phyloP scores from a whole-genome alignment of 2,888 invertebrate species.

The Yponomeuta plumbellus region DNA sequence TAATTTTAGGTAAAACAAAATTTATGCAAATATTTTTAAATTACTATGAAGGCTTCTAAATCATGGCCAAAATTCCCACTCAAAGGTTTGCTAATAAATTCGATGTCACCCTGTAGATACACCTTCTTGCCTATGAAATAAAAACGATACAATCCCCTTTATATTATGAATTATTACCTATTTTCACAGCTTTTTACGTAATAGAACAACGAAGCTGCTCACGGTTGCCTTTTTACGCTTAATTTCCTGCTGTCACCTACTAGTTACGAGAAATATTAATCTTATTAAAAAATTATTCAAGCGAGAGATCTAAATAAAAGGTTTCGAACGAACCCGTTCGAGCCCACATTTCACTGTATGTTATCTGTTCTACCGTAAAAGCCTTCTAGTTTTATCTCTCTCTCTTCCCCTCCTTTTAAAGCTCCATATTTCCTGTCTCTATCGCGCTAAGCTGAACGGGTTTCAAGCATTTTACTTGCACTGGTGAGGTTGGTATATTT shows the following conservation, averaged over 20 bases:
- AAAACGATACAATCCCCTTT: background rate
- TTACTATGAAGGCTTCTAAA: no score
- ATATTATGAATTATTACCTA: no score
- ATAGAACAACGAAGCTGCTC: no score
- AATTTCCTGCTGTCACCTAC: conserved; percentile 23
- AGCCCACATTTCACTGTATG: conserved; percentile 70
- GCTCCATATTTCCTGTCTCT: conserved; percentile 36
- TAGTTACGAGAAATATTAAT: conserved; percentile 50
- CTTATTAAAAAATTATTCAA: conserved; percentile 74
- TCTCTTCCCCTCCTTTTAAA: conserved; percentile 45
- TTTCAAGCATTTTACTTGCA: conserved; percentile 73
- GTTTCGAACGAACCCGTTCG: conserved; percentile 40
- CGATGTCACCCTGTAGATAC: background rate
- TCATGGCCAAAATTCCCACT: no score
- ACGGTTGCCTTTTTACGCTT: conserved; percentile 26
- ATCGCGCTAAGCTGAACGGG: conserved; percentile 61
- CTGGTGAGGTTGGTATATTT: conserved; percentile 69
- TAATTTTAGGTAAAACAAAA: no score
- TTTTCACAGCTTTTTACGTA: no score
- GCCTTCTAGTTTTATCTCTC: conserved; percentile 64
- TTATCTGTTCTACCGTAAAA: conserved; percentile 74
- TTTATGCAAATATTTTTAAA: no score
- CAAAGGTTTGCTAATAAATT: no score
- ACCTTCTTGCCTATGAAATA: background rate
- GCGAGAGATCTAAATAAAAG: conserved; percentile 66